phyloP scores from a whole-genome alignment of 2,888 invertebrate species.

The Leptinotarsa tumamoca region DNA sequence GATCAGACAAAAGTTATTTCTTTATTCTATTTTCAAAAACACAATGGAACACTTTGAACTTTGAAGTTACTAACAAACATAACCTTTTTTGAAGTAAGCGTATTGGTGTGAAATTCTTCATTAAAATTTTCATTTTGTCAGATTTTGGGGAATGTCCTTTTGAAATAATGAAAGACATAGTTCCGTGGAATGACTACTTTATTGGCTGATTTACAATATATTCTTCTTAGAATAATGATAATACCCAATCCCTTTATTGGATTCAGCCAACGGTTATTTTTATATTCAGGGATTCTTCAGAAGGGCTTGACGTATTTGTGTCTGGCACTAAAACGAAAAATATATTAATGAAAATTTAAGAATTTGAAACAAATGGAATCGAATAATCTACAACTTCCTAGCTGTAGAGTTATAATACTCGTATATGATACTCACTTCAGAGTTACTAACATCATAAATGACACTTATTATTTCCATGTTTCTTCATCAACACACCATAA shows the following conservation, averaged over 20 bases:
- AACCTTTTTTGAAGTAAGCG: no score
- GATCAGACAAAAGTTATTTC: no score
- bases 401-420: no score
- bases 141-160: no score
- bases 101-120: no score
- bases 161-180: not conserved
- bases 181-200: constrained; percentile 7
- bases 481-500: not conserved
- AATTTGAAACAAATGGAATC: not conserved
- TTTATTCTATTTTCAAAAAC: no score
- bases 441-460: not conserved
- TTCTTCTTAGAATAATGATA: constrained; percentile 2
- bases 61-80: no score
- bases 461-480: not conserved
- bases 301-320: constrained; percentile 63
- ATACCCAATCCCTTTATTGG: not conserved
- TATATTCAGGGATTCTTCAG: constrained; percentile 58
- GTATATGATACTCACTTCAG: not conserved
- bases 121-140: no score
- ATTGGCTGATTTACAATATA: constrained; percentile 18
- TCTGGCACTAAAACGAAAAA: constrained; percentile 60
- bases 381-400: no score
- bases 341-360: not conserved
- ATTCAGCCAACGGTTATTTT: constrained; percentile 51
- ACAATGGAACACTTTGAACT: no score